These are phyloP conservation scores for Chelon labrosus DNA, from an alignment of 2,797 vertebrate species.

Conservation along the genomic window DNA sequence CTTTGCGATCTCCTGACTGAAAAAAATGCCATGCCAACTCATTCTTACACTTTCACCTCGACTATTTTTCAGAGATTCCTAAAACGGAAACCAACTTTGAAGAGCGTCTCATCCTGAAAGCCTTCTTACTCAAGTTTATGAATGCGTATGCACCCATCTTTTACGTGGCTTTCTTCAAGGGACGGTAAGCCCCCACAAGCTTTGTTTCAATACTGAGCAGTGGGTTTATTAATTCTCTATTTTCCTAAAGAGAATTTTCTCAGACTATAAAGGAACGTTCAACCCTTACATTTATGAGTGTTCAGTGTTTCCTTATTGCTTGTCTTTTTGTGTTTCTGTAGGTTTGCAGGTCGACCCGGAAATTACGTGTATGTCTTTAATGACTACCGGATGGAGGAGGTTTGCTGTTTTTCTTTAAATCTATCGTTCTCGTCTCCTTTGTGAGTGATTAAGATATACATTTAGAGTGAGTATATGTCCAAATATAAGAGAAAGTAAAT, in stretches of 20 bases:
- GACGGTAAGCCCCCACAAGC: conserved; percentile 85
- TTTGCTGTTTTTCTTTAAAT: conserved; percentile 58
- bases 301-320: neutral
- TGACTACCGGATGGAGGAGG: conserved; percentile 96
- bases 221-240: too few species aligned
- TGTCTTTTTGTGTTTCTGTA: conserved; percentile 62
- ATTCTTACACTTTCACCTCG: neutral
- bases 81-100: conserved; percentile 97
- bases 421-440: neutral
- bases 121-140: conserved; percentile 97
- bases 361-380: conserved; percentile 94
- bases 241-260: too few species aligned
- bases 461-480: neutral
- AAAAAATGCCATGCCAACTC: neutral
- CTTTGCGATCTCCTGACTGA: neutral
- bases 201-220: too few species aligned
- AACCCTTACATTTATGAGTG: too few species aligned
- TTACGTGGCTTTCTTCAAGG: conserved; percentile 99
- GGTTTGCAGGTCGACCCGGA: conserved; percentile 95
- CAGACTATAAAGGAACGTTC: too few species aligned
- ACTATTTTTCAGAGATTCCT: conserved; percentile 89
- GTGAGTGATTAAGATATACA: neutral
- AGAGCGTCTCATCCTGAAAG: conserved; percentile 95
- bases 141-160: conserved; percentile 99
- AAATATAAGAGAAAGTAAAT: neutral